phyloP scores from a whole-genome alignment of 2,888 invertebrate genomes.

The Halocaridina rubra region DNA sequence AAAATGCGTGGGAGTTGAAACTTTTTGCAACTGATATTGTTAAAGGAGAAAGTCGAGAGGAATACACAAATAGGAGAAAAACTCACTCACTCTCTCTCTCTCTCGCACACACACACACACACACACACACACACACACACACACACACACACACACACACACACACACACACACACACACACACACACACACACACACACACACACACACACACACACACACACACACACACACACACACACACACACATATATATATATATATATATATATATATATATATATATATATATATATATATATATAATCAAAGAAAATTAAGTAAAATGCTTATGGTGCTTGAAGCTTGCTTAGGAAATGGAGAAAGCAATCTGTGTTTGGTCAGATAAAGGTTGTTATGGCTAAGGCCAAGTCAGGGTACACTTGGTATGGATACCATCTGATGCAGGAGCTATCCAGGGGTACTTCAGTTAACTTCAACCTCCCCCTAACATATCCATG shows the following conservation, averaged over 20 bases:
- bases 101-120: too few species aligned
- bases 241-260: too few species aligned
- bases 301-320: not conserved
- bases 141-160: constrained; percentile 26
- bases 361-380: not conserved
- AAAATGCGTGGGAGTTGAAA: not conserved
- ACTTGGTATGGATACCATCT: too few species aligned
- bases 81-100: too few species aligned
- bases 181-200: constrained; percentile 15
- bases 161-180: constrained; percentile 19
- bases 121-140: constrained; percentile 25
- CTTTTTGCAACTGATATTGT: not conserved
- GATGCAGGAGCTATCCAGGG: not conserved
- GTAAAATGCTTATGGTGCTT: not conserved
- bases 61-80: not conserved
- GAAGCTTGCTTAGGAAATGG: not conserved
- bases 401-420: too few species aligned
- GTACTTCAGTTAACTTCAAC: not conserved
- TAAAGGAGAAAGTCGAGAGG: not conserved
- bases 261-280: too few species aligned
- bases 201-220: constrained; percentile 9
- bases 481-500: not conserved
- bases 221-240: constrained; percentile 6
- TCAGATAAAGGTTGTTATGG: not conserved
- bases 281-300: too few species aligned